Conservation (phyloP, 2,797 vertebrate species). For the Discoglossus pictus region DNA sequence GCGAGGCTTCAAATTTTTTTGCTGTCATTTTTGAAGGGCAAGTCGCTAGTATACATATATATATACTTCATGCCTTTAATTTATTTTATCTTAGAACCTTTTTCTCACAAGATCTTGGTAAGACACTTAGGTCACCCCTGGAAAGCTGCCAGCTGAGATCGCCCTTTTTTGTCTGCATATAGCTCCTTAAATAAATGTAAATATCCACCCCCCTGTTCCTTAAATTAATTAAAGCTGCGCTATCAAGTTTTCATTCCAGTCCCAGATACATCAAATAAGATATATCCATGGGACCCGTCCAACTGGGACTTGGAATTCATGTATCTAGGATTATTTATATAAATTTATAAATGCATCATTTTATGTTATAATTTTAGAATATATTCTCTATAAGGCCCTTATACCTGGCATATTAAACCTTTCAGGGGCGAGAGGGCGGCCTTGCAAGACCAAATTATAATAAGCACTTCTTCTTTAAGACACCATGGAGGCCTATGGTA, state of each 20-base stretch:
- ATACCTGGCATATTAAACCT: too few species aligned
- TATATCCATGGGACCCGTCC: conserved; percentile 1
- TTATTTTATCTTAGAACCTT: too few species aligned
- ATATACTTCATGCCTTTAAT: too few species aligned
- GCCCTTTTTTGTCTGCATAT: not conserved
- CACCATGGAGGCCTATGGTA: too few species aligned
- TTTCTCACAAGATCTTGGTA: conserved; percentile 1
- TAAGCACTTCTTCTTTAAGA: too few species aligned
- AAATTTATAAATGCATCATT: conserved; percentile 4
- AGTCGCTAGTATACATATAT: too few species aligned
- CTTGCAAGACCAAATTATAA: too few species aligned
- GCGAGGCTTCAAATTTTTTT: too few species aligned
- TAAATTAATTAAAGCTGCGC: conserved; percentile 33
- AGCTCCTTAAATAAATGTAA: conserved; percentile 2
- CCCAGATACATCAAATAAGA: conserved; percentile 29
- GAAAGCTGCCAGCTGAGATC: conserved; percentile 7
- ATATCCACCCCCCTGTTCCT: too few species aligned
- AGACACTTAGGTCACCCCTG: conserved; percentile 4
- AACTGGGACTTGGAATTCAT: conserved; percentile 5
- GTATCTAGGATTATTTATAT: conserved; percentile 18
- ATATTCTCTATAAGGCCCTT: too few species aligned
- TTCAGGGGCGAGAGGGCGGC: too few species aligned
- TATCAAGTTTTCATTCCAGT: conserved; percentile 9
- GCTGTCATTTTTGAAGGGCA: too few species aligned
- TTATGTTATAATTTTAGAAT: not conserved